phyloP scores from a whole-genome alignment of 2,113 vertebrate genomes.

The Pluvianellus socialis region DNA sequence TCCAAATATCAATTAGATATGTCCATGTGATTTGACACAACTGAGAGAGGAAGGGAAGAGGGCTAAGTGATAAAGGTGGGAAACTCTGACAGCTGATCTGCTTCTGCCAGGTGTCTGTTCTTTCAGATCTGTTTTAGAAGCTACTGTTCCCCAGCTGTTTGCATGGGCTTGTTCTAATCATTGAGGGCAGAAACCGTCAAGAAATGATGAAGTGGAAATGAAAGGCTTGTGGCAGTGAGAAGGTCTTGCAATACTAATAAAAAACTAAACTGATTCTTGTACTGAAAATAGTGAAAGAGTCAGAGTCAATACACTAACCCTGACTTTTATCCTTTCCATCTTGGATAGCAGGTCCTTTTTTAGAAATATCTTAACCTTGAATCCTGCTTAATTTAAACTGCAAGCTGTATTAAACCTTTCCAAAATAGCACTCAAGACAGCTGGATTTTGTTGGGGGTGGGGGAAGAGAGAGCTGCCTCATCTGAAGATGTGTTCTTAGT shows the following conservation, averaged over 20 bases:
- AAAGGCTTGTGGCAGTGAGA: background rate
- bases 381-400: conserved; percentile 1
- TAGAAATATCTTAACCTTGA: background rate
- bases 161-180: background rate
- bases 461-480: background rate
- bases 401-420: background rate
- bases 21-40: background rate
- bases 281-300: background rate
- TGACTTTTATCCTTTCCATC: background rate
- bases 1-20: background rate
- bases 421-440: background rate
- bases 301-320: background rate
- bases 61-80: background rate
- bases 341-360: background rate
- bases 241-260: background rate
- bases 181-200: background rate
- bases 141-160: background rate
- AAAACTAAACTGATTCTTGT: background rate
- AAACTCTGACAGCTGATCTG: background rate
- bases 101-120: background rate
- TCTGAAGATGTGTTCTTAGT: background rate
- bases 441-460: background rate
- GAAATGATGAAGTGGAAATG: background rate
- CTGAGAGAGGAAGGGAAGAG: background rate
- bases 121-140: background rate